phyloP scores from a whole-genome alignment of 1,140 invertebrate genomes.

The Streblospio benedicti region DNA sequence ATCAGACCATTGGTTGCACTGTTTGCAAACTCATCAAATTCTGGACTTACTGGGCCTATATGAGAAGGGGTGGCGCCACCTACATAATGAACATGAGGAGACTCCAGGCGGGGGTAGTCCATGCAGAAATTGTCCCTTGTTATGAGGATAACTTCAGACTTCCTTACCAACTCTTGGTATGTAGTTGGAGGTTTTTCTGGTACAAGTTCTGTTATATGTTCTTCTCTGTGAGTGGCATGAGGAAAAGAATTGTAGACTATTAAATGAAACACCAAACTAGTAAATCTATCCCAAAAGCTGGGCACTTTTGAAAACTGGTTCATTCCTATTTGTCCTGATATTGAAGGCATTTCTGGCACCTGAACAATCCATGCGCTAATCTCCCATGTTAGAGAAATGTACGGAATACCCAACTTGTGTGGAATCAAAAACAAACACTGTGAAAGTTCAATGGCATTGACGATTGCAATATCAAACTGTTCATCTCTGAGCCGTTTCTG shows the following conservation, averaged over 20 bases:
- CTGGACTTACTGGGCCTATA: too few relatives aligned
- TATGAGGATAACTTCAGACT: not conserved
- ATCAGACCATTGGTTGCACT: too few relatives aligned
- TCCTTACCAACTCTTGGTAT: not conserved
- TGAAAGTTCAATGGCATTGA: too few relatives aligned
- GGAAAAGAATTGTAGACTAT: not conserved
- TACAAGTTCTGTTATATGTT: too few relatives aligned
- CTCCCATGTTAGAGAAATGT: not conserved
- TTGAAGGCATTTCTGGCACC: slow-evolving; percentile 6
- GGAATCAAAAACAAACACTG: not conserved
- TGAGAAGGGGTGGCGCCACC: too few relatives aligned
- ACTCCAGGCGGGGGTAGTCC: slow-evolving; percentile 1
- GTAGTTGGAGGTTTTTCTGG: not conserved
- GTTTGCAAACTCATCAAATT: too few relatives aligned
- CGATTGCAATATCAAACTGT: too few relatives aligned
- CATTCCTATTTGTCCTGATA: not conserved
- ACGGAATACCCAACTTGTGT: slow-evolving; percentile 3
- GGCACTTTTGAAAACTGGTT: too few relatives aligned
- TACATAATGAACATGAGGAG: slow-evolving; percentile 1
- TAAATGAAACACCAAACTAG: not conserved
- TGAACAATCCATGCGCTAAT: slow-evolving; percentile 1
- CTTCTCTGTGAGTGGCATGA: too few relatives aligned
- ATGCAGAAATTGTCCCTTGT: not conserved
- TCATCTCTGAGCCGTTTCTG: too few relatives aligned
- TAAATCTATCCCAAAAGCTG: slow-evolving; percentile 1